Conservation (phyloP, 2,888 invertebrate species). For the Diogma glabrata region DNA sequence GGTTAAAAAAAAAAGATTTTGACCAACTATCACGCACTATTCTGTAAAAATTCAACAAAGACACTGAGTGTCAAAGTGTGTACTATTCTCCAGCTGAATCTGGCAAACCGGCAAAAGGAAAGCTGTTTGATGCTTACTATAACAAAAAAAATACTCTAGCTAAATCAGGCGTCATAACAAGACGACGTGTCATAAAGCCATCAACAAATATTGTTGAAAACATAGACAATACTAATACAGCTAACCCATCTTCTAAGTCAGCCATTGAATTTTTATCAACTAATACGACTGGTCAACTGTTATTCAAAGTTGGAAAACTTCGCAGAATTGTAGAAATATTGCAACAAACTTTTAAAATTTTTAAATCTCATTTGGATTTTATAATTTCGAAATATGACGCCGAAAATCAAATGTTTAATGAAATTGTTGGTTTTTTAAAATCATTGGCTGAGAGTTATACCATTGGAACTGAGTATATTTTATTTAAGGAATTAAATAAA, state of each 20-base stretch:
- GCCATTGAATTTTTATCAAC: too few species aligned
- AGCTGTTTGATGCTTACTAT: background rate
- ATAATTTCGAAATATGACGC: background rate
- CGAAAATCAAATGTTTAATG: background rate
- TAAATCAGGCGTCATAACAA: background rate
- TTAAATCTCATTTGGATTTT: background rate
- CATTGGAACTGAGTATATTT: background rate
- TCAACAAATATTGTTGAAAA: too few species aligned
- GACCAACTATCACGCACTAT: background rate
- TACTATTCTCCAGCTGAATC: background rate
- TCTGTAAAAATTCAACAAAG: background rate
- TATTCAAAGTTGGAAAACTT: too few species aligned
- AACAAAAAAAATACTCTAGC: background rate
- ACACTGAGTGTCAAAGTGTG: background rate
- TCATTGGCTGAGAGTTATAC: background rate
- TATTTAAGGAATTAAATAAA: background rate
- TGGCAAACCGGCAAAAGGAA: background rate
- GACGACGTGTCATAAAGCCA: too few species aligned
- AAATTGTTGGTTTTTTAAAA: background rate
- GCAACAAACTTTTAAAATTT: background rate
- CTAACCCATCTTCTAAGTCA: too few species aligned
- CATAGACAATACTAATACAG: too few species aligned
- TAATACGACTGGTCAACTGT: too few species aligned
- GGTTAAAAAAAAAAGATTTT: background rate
- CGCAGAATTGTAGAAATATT: constrained; percentile 3